Evolutionary conservation across 2,113 vertebrate genomes (phyloP), one percentile per base, ranked within the genome.

Genomic region (Euleptes europaea): DNA sequence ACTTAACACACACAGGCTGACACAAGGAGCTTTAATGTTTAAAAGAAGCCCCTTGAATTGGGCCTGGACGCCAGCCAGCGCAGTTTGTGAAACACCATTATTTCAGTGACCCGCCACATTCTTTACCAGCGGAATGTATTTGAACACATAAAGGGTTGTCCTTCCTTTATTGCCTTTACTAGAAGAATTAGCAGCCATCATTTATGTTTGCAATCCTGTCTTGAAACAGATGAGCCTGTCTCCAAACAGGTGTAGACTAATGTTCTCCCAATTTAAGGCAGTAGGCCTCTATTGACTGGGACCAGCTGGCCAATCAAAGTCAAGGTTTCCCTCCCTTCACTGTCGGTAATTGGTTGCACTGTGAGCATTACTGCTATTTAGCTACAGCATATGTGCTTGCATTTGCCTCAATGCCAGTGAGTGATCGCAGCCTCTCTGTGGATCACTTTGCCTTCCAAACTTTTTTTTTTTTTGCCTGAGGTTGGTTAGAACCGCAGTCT

Each of bases 361-460:
- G 33, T 6, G 77, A 70, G 44, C 65, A 78, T 78, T 74, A 65
- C 71, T 65, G 54, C 42, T 60, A 80, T 80, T 85, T 80, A 80
- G 26, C 26, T 40, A 14, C 28, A 54, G 70, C 69, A 81, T 51
- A 80, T 67, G 51, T 42, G 17, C 51, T 86, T 72, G 38, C 31
- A 88, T 89, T 90, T 7, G 60, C 79, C 81, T 70, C 82, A 86
- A 74, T 49, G 83, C 4, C 47, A 28, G 11, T 31, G 84, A 38
- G 17, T 80, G 86, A 65, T 84, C 67, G 78, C 66, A 73, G 23
- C 47, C 2, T 77, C 23, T 86, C 23, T 31, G 86, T 65, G 15
- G 81, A 75, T 72, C 80, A 44, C 23, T 42, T 88, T 87, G 85
- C 86, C 78, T 86, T 89, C 75, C 35, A 28, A 60, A 35, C 49